A percentile compares a stretch with the other conserved stretches of the same genome.
These are phyloP conservation scores for Bolinopsis microptera DNA, from an alignment of 37 sponge, comb jelly and placozoan species.

Conservation along the genomic window DNA sequence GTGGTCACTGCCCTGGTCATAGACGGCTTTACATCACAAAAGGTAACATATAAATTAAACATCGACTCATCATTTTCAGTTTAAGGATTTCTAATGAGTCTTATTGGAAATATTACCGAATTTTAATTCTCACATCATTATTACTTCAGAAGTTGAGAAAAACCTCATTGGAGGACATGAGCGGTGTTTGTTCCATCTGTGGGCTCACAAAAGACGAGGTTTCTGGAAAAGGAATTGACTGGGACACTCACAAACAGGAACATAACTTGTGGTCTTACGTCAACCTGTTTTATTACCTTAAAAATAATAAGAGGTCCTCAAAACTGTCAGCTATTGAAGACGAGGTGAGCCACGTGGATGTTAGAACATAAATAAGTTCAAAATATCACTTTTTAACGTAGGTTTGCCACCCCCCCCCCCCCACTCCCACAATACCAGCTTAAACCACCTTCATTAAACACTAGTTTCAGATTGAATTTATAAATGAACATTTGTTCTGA, in stretches of 20 bases:
- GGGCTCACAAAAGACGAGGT: conserved; percentile 7
- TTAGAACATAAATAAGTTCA: too few species aligned
- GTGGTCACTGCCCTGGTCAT: not conserved
- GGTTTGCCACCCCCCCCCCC: too few species aligned
- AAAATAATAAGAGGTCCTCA: not conserved
- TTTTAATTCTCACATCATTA: too few species aligned
- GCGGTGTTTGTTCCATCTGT: not conserved
- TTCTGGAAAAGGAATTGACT: not conserved
- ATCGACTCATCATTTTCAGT: not conserved
- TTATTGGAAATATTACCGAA: too few species aligned
- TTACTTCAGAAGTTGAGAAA: not conserved
- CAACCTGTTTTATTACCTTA: not conserved
- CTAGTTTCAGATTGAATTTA: too few species aligned
- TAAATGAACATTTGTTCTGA: too few species aligned
- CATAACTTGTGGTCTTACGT: not conserved
- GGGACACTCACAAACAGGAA: not conserved
- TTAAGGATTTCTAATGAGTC: not conserved
- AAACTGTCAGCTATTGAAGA: not conserved
- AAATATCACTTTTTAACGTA: too few species aligned
- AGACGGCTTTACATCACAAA: not conserved
- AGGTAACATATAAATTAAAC: not conserved
- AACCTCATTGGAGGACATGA: not conserved
- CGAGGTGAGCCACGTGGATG: conserved; percentile 8
- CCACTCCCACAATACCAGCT: too few species aligned
- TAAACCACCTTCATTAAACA: too few species aligned